Evolutionary conservation across 2,113 vertebrate species (phyloP).

Genomic region (Vidua chalybeata): DNA sequence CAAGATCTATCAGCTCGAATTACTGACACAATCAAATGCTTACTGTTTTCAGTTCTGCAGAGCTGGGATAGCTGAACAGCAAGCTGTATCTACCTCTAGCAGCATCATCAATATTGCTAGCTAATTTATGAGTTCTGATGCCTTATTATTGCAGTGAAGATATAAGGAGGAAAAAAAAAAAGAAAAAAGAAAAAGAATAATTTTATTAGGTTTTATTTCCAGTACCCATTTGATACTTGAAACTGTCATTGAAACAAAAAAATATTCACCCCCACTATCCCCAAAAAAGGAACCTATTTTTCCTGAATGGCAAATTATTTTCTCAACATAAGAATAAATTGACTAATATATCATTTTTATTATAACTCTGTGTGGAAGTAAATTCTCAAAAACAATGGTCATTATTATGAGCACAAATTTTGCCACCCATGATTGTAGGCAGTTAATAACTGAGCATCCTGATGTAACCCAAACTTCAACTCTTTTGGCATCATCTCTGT

Average conservation of each 20-base stretch:
- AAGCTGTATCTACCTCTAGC: slow-evolving; percentile 32
- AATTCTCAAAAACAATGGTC: neutral
- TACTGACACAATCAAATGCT: slow-evolving; percentile 55
- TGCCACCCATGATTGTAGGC: neutral
- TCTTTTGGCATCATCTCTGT: neutral
- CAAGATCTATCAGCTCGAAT: slow-evolving; percentile 40
- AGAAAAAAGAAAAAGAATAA: neutral
- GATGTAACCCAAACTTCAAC: neutral
- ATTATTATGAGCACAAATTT: neutral
- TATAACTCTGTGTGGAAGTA: neutral
- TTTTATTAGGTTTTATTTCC: neutral
- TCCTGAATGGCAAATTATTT: neutral
- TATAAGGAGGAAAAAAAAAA: neutral
- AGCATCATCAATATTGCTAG: slow-evolving; percentile 59
- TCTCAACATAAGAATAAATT: neutral
- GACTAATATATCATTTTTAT: neutral
- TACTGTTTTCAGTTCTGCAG: slow-evolving; percentile 30
- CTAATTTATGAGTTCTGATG: slow-evolving; percentile 55
- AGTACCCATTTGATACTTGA: neutral
- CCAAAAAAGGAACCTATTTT: neutral
- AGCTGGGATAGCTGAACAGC: slow-evolving; percentile 39
- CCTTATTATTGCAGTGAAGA: slow-evolving; percentile 48
- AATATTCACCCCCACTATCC: neutral
- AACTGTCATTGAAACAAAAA: slow-evolving; percentile 21
- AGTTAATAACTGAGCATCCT: neutral